Base-by-base conservation (phyloP, 2,113 vertebrate species). In the Bucco capensis region DNA sequence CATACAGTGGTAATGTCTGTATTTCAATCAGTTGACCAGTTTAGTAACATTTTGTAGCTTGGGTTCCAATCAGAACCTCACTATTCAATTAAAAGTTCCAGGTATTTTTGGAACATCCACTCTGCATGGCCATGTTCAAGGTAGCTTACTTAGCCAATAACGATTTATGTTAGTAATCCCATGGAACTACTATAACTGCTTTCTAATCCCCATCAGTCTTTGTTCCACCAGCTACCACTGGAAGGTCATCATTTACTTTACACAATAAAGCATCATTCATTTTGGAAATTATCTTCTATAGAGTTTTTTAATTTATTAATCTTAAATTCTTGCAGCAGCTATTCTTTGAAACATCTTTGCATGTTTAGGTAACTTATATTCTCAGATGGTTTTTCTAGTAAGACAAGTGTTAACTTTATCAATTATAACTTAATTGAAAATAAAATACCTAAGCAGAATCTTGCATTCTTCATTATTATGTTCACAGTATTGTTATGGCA, bases 371-470 rank as follows among this genome's bases (percentile, higher is more conserved):
- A 77, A 86, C 54, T 88, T 87, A 75, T 37, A 47, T 49, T 56
- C 21, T 58, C 51, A 65, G 49, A 78, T 67, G 54, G 42, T 19
- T 84, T 77, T 38, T 62, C 73, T 33, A 67, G 27, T 67, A 78
- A 88, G n/a, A 71, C n/a, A 89, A 76, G 49, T 56, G 38, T 10
- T 75, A 87, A 23, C 72, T 80, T 38, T 6, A 38, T 23, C 65
- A 88, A 64, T 50, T 44, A 35, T 12, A 60, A 28, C n/a, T 72
- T 90, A 90, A 90, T 84, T 87, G 86, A 86, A 49, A 79, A 72
- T 57, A 58, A 94, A 91, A 82, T 28, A 60, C 49, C 50, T 35
- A 18, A 88, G 12, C 15, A 38, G 56, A 85, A 85, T 51, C 58
- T 19, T 54, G 38, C 46, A 70, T 53, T n/a, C 42, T 88, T 72